Evolutionary conservation across 2,113 vertebrate genomes (phyloP).

Genomic region (Ranitomeya imitator): DNA sequence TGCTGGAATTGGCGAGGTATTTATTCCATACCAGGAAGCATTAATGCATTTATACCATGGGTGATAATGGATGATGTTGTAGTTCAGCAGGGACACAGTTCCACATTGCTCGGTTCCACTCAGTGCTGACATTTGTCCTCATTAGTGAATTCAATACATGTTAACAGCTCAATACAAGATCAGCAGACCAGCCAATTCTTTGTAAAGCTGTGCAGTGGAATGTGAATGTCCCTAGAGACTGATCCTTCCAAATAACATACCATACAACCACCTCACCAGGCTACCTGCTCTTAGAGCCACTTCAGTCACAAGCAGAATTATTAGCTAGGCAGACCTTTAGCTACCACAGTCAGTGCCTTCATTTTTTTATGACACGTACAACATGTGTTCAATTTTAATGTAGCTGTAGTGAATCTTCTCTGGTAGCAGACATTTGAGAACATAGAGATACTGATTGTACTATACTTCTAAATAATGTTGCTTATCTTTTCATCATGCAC

Average conservation of each 20-base stretch:
- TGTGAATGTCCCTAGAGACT: not conserved
- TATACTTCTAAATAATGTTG: not conserved
- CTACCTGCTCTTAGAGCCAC: not conserved
- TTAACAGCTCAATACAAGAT: constrained; percentile 56
- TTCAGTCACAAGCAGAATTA: not conserved
- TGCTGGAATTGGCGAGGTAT: not conserved
- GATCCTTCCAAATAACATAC: not conserved
- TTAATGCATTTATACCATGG: constrained; percentile 8
- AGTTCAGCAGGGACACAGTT: not conserved
- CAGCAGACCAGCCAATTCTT: constrained; percentile 42
- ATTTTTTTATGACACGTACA: not conserved
- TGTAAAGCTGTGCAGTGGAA: constrained; percentile 1
- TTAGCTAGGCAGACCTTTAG: not conserved
- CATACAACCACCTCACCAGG: not conserved
- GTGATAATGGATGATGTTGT: constrained; percentile 47
- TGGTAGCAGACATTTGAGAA: not conserved
- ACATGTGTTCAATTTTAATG: not conserved
- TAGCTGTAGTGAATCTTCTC: not conserved
- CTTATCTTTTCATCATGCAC: not conserved
- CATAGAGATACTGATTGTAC: not conserved
- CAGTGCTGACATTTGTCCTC: constrained; percentile 56
- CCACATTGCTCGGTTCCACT: constrained; percentile 44
- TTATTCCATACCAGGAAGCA: not conserved
- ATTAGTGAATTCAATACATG: constrained; percentile 51
- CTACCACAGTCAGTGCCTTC: not conserved